Base-by-base conservation (phyloP, 2,888 invertebrate species). In the Dimorphilus gyrociliatus region DNA sequence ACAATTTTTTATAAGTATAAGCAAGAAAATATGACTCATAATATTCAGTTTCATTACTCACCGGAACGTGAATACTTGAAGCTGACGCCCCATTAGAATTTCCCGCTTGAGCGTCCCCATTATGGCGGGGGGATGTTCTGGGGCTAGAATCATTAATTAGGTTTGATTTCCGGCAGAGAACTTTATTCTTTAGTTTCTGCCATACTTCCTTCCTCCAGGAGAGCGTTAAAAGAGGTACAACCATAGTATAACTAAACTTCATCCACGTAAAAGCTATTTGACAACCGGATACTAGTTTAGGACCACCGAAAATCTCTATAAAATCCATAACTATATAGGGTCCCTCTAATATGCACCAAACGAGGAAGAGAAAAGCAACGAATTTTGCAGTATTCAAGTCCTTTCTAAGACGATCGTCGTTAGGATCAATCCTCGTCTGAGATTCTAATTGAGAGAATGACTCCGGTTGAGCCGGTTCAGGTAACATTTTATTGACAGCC, bases 161-260 rank as follows among this genome's bases (percentile, higher is more conserved):
- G 26, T 54, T 55, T 25, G 45, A 48, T 31, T 51, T 48, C n/a
- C 48, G 37, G 34, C 56, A 55, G 4, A 51, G 36, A 16, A 52
- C 30, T 16, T 45, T 35, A 30, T 53, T 50, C 38, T 52, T 55
- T 15, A 48, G 44, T 29, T 41, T 44, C 29, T 47, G 46, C 51
- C 53, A 50, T 4, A 55, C 33, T 21, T 53, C 51, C 35, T 50
- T 53, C 27, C 44, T 42, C 44, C 46, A 51, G 4, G 40, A 32
- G 26, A 54, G 49, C 4, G 47, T 43, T 13, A 48, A 32, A 17
- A 50, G 33, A 3, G 55, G 55, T 14, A 55, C 38, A 12, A 47
- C 38, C 13, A 48, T 35, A 2, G 49, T 39, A 35, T 44, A 51
- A 19, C 49, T 44, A 31, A 54, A 51, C 23, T 46, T 39, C 38